Conservation (phyloP, 2,113 vertebrate species). For the Centropus bengalensis region DNA sequence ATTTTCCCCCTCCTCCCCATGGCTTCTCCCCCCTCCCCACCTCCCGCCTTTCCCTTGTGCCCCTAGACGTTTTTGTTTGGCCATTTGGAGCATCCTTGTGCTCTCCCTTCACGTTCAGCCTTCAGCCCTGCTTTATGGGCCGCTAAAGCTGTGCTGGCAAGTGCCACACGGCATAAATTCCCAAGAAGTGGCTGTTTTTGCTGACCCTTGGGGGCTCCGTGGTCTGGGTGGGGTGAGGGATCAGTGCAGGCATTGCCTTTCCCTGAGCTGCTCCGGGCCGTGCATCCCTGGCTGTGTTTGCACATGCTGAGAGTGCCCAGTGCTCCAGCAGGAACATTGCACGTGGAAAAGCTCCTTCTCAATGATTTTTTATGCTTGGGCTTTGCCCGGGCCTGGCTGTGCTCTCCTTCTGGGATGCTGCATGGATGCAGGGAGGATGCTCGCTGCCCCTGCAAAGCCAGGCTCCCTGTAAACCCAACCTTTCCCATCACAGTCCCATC, state of each 20-base stretch:
- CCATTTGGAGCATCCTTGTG: background rate
- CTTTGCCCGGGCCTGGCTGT: fast-evolving
- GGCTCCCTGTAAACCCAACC: too few relatives aligned
- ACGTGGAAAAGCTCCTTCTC: background rate
- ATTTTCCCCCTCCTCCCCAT: fast-evolving
- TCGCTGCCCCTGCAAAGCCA: background rate
- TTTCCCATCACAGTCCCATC: background rate
- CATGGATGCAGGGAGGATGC: background rate
- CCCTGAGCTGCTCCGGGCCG: fast-evolving
- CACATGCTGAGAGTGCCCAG: background rate
- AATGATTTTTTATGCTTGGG: fast-evolving
- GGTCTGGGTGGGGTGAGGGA: background rate
- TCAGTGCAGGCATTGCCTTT: fast-evolving
- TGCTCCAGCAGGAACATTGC: background rate
- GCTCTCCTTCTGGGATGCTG: background rate
- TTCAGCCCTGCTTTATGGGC: background rate
- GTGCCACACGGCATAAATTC: background rate
- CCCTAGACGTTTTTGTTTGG: background rate
- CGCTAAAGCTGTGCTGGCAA: background rate
- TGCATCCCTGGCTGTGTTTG: fast-evolving
- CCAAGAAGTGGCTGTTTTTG: fast-evolving
- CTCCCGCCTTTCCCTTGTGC: too few relatives aligned
- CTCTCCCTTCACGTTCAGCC: background rate
- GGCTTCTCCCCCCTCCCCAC: fast-evolving
- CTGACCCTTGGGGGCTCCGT: too few relatives aligned